Evolutionary conservation across 2,113 vertebrate species (phyloP).

Genomic region (Tetrao urogallus): DNA sequence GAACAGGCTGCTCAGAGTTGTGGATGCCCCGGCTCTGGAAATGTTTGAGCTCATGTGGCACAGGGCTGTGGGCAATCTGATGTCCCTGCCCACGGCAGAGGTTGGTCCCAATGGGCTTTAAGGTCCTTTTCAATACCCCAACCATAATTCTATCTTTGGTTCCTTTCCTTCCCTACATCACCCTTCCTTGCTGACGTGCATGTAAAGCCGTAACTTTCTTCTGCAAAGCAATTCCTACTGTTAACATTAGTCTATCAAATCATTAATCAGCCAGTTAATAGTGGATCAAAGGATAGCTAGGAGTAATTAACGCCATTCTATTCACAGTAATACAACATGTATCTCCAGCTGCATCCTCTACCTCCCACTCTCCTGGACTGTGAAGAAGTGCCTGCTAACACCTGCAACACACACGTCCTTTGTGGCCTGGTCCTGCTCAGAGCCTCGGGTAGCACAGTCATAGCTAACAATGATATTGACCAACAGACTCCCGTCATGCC

Average conservation of each 20-base stretch:
- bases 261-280: not conserved
- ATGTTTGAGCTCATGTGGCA: not conserved
- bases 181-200: not conserved
- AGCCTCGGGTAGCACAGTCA: conserved; percentile 6
- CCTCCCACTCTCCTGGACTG: not conserved
- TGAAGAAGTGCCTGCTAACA: not conserved
- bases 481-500: conserved; percentile 15
- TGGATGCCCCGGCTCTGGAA: not conserved
- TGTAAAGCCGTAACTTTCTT: not conserved
- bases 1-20: not conserved
- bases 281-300: not conserved
- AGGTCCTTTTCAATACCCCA: not conserved
- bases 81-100: not conserved
- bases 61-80: not conserved
- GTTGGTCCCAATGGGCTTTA: not conserved
- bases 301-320: not conserved
- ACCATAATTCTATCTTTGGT: not conserved
- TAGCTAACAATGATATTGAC: not conserved
- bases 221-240: not conserved
- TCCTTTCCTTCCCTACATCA: fast-evolving
- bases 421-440: not conserved
- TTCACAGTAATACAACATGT: not conserved
- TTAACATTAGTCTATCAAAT: not conserved
- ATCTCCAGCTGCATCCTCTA: not conserved
- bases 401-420: not conserved